Evolutionary conservation across 2,113 vertebrate species (phyloP).

Genomic region (Muscicapa adusta): DNA sequence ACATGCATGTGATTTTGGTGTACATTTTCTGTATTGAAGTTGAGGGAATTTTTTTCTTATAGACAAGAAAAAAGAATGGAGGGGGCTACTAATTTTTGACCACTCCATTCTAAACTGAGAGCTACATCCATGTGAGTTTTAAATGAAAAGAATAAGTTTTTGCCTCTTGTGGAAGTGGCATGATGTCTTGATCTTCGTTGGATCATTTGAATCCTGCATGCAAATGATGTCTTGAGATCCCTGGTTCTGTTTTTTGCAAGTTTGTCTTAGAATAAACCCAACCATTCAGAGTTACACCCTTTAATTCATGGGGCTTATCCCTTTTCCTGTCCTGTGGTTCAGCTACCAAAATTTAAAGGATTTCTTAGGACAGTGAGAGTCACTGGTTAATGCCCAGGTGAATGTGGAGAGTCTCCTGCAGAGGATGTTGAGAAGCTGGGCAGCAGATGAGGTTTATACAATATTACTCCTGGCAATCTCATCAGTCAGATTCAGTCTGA

Average conservation of each 20-base stretch:
- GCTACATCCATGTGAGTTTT: neutral
- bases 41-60: neutral
- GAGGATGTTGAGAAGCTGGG: neutral
- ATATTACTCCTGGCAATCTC: neutral
- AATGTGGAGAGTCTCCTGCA: neutral
- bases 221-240: neutral
- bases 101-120: neutral
- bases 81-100: neutral
- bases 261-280: neutral
- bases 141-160: neutral
- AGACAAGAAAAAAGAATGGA: neutral
- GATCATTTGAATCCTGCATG: no score
- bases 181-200: no score
- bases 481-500: neutral
- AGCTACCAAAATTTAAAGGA: neutral
- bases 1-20: fast-evolving
- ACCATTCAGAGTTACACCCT: neutral
- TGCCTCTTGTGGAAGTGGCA: neutral
- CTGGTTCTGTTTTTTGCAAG: neutral
- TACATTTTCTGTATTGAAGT: neutral
- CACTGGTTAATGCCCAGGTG: neutral
- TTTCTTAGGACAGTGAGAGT: neutral
- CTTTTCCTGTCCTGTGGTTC: neutral
- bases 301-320: neutral
- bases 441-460: neutral